These are phyloP conservation scores for Megalops cyprinoides DNA, from an alignment of 2,797 vertebrate species.

Conservation along the genomic window DNA sequence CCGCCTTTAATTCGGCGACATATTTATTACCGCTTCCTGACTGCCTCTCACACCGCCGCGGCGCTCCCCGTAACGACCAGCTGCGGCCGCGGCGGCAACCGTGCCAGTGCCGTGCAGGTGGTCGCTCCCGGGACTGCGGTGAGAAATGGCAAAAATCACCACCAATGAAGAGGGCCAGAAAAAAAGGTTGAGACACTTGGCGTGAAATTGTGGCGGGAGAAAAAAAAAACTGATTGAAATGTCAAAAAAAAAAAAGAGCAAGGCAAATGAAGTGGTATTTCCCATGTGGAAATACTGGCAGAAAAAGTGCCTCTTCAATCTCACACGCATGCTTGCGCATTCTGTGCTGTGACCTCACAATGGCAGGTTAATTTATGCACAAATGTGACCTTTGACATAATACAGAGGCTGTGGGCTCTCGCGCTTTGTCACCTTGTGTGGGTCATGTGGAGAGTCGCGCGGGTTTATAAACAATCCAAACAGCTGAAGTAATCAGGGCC, in stretches of 20 bases:
- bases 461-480: neutral
- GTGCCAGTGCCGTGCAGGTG: constrained; percentile 14
- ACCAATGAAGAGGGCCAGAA: neutral
- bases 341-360: neutral
- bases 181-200: neutral
- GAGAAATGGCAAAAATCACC: neutral
- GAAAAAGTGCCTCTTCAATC: no score
- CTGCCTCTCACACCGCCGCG: constrained; percentile 6
- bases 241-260: constrained; percentile 4
- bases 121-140: neutral
- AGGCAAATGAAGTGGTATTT: neutral
- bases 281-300: neutral
- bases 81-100: constrained; percentile 5
- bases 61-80: constrained; percentile 16
- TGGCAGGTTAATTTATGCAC: neutral
- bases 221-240: neutral
- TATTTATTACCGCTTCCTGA: constrained; percentile 12
- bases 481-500: neutral
- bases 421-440: neutral
- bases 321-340: neutral
- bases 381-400: neutral
- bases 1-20: neutral
- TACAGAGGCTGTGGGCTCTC: neutral
- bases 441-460: neutral
- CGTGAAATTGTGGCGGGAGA: neutral